Base-by-base conservation (phyloP, 1,140 invertebrate species). In the Euglossa dilemma region DNA sequence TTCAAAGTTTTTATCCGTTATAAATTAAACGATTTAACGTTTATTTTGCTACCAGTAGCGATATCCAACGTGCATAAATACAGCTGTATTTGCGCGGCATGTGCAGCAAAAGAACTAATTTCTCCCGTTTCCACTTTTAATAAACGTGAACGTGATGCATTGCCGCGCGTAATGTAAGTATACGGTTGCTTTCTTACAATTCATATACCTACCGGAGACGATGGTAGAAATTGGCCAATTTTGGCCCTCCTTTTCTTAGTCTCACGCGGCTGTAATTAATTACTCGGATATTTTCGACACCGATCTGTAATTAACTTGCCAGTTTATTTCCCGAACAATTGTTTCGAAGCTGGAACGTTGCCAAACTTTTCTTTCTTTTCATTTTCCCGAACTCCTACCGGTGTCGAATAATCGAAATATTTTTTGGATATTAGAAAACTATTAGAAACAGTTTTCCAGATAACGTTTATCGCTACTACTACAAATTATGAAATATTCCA, bases 31-130 rank as follows among this genome's bases (percentile, higher is more conserved):
- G 14, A 43, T 52, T 78, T 78, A 78, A 78, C 18, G 6, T 43
- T 57, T 47, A 28, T 70, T 78, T 57, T 69, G 43, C 12, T 78
- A 69, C 64, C 18, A 20, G 6, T 36, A 18, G 52, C 63, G 56
- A n/a, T 67, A 67, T 54, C n/a, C 47, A n/a, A n/a, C 50, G 25
- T 16, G 14, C 47, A 54, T 70, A 71, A 79, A 79, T 71, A n/a
- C 20, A 47, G n/a, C 45, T 57, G 11, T 50, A 47, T 45, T 71
- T 23, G 43, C 14, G 43, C 54, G 59, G 25, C 25, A 45, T 70
- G 54, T 57, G 9, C 59, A 36, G 28, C 43, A 56, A 47, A 79
- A 25, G n/a, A 71, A 71, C 18, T 23, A 75, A 75, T 75, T 75
- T 61, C 18, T 14, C 16, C 36, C 43, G 14, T 79, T 50, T 45